Evolutionary conservation across 2,888 invertebrate genomes (phyloP).

Genomic region (Molanna angustata): DNA sequence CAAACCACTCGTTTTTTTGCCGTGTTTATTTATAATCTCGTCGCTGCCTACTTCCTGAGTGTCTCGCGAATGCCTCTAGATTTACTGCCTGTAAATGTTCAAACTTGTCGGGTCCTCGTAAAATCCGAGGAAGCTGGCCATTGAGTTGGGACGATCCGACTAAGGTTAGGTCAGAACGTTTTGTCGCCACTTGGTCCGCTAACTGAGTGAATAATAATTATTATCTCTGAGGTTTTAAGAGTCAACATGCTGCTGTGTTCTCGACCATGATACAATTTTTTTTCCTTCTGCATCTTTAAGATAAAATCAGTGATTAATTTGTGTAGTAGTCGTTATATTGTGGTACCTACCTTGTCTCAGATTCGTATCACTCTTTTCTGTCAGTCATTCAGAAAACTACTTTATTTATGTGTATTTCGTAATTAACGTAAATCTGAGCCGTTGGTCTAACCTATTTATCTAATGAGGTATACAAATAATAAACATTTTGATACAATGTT

Average conservation of each 20-base stretch:
- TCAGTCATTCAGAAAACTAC: slow-evolving; percentile 9
- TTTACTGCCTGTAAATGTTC: slow-evolving; percentile 10
- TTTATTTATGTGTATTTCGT: slow-evolving; percentile 1
- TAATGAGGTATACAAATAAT: too few species aligned
- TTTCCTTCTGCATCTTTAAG: not conserved
- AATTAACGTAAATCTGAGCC: not conserved
- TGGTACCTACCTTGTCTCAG: slow-evolving; percentile 3
- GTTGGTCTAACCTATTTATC: too few species aligned
- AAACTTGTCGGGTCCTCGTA: slow-evolving; percentile 19
- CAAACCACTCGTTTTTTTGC: too few species aligned
- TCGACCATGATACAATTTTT: slow-evolving; percentile 8
- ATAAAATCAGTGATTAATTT: slow-evolving; percentile 19
- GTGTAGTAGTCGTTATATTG: slow-evolving; percentile 4
- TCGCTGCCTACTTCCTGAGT: too few species aligned
- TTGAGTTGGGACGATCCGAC: not conserved
- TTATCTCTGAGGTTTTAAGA: slow-evolving; percentile 12
- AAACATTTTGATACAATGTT: too few species aligned
- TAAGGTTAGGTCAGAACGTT: slow-evolving; percentile 20
- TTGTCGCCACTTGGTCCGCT: slow-evolving; percentile 22
- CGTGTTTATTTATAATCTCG: too few species aligned
- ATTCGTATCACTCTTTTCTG: slow-evolving; percentile 8
- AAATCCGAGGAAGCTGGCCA: slow-evolving; percentile 7
- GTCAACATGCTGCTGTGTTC: slow-evolving; percentile 6
- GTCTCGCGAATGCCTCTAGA: slow-evolving; percentile 6
- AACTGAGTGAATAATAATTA: slow-evolving; percentile 24